phyloP scores from a whole-genome alignment of 2,113 vertebrate species.

The Ahaetulla prasina region DNA sequence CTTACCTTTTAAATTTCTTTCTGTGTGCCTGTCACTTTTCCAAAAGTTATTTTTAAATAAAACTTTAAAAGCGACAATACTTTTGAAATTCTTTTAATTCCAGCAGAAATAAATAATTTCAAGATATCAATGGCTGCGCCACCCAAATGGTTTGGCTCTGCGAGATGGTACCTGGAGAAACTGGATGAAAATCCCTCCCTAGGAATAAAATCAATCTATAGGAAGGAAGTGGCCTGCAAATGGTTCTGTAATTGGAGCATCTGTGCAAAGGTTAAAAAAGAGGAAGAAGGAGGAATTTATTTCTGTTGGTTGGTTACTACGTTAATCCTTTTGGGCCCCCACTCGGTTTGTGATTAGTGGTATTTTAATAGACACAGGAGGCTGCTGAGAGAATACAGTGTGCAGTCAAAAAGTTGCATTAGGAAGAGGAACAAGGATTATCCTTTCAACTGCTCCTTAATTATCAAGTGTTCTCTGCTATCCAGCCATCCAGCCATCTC shows the following conservation, averaged over 20 bases:
- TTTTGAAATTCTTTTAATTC: constrained; percentile 21
- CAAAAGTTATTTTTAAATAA: neutral
- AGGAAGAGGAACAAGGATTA: constrained; percentile 25
- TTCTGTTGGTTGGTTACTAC: constrained; percentile 30
- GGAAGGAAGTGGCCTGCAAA: neutral
- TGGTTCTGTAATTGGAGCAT: constrained; percentile 34
- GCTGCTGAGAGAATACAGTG: constrained; percentile 41
- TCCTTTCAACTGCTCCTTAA: constrained; percentile 22
- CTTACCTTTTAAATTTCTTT: neutral
- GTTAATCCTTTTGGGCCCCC: constrained; percentile 37
- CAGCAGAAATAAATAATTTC: constrained; percentile 16
- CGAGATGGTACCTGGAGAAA: constrained; percentile 9
- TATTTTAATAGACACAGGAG: constrained; percentile 44
- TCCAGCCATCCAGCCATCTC: constrained; percentile 4
- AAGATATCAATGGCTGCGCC: constrained; percentile 24
- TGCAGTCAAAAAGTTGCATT: constrained; percentile 22
- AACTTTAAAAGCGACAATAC: neutral
- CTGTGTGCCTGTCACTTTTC: neutral
- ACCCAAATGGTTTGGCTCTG: neutral
- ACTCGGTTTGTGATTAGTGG: constrained; percentile 4
- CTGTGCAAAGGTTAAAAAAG: constrained; percentile 1
- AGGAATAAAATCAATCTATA: neutral
- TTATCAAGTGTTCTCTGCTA: constrained; percentile 2
- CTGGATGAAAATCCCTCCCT: neutral
- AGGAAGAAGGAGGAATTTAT: constrained; percentile 25